Conservation (phyloP, 2,113 vertebrate genomes). For the Xiphophorus maculatus region DNA sequence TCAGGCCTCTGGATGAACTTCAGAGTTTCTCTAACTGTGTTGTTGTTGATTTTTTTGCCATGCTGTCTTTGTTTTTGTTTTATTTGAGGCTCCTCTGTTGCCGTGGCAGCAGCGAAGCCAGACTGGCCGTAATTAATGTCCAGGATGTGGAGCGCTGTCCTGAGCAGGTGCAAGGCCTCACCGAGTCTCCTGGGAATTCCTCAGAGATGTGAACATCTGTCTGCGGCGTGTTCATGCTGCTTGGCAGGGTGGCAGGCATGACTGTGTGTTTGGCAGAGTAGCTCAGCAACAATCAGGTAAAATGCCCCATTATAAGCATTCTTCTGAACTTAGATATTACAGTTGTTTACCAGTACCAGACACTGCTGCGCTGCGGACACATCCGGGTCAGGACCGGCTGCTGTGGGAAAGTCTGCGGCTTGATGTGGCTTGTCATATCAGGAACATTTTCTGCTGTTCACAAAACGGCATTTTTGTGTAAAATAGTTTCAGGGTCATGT, state of each 20-base stretch:
- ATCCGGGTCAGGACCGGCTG: conserved; percentile 36
- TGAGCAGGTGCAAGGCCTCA: conserved; percentile 64
- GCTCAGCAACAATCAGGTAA: conserved; percentile 68
- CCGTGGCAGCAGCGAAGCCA: conserved; percentile 11
- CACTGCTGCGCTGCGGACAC: conserved; percentile 28
- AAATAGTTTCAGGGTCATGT: background rate
- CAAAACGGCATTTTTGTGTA: background rate
- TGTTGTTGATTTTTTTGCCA: background rate
- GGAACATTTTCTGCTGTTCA: background rate
- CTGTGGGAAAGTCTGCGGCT: background rate
- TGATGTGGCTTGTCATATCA: too few relatives aligned
- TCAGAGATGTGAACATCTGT: conserved; percentile 55
- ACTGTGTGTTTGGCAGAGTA: conserved; percentile 57
- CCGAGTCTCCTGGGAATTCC: conserved; percentile 20
- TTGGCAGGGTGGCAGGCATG: conserved; percentile 46
- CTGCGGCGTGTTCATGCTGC: conserved; percentile 14
- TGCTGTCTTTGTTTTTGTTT: background rate
- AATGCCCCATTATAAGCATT: conserved; percentile 70
- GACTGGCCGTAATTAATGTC: conserved; percentile 49
- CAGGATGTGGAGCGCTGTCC: conserved; percentile 10
- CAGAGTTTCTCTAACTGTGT: background rate
- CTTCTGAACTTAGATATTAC: conserved; percentile 40
- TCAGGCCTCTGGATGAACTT: background rate
- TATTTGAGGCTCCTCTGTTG: conserved; percentile 26
- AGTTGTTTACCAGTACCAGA: conserved; percentile 48